Base-by-base conservation (phyloP, 1,140 invertebrate species). In the Cephus cinctus region DNA sequence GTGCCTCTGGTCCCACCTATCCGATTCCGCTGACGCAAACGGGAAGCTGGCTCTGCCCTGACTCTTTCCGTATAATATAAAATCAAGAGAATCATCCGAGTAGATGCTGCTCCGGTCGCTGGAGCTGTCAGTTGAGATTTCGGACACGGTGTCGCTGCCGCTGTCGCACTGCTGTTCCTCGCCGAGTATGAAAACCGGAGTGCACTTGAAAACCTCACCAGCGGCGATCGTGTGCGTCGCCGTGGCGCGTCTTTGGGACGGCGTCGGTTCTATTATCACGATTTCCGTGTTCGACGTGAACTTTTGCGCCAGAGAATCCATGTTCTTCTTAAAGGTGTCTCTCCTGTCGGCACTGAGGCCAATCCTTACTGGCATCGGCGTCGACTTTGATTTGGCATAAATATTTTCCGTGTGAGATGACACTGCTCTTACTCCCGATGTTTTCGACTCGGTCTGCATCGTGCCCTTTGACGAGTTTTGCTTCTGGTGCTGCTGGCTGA, bases 101-200 rank as follows among this genome's bases (percentile, higher is more conserved):
- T 81, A 82, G 35, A 81, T 80, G 51, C 78, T 80, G 43, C 78
- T 81, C 3, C 80, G 70, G 51, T 82, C 80, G 52, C 79, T 80
- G 19, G 77, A 78, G 9, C 79, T 81, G 53, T 82, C 80, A 8
- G 79, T 78, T 1, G 80, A 81, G 52, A 81, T 80, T 51, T 82
- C 80, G 11, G 78, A 80, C 4, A 81, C 73, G 3, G 77, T 78
- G 46, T 81, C 80, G 35, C 78, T 80, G 35, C 75, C 77, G 30
- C 75, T 76, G 56, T 81, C 79, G 54, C 76, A 77, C 11, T 77
- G 78, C 19, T 75, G 69, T 38, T 76, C 73, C 35, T 80, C 78
- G 21, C 78, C 77, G 0, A 79, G 54, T 8, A 79, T 77, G 41
- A 78, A 78, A 0, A 78, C 76, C 5, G 76, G 71, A n/a, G 76